These are phyloP conservation scores for Sebastes kiyomatsui DNA, from an alignment of 2,797 vertebrate species.

Conservation along the genomic window DNA sequence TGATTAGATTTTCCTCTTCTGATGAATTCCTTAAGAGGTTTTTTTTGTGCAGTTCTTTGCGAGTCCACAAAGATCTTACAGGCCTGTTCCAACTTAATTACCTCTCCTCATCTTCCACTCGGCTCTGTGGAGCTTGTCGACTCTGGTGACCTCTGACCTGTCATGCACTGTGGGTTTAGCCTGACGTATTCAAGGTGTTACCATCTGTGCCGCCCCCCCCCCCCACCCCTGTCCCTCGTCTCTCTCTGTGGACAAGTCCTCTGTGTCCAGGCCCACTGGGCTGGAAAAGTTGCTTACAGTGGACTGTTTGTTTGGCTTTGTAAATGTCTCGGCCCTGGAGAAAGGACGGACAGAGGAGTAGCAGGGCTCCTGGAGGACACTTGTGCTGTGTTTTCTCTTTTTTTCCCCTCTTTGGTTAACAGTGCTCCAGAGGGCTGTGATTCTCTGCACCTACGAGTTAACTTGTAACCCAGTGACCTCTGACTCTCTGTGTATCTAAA, in stretches of 20 bases:
- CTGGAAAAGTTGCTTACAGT: slow-evolving; percentile 78
- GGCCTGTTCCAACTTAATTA: slow-evolving; percentile 22
- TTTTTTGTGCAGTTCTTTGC: neutral
- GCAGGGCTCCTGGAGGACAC: slow-evolving; percentile 53
- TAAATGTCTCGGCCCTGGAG: slow-evolving; percentile 57
- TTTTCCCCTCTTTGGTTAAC: slow-evolving; percentile 27
- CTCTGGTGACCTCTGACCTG: slow-evolving; percentile 67
- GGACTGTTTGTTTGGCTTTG: slow-evolving; percentile 73
- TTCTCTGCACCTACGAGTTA: slow-evolving; percentile 51
- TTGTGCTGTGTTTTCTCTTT: slow-evolving; percentile 26
- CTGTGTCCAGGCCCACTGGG: slow-evolving; percentile 66
- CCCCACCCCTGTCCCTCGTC: neutral
- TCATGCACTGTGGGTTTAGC: slow-evolving; percentile 63
- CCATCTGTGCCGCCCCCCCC: slow-evolving; percentile 63
- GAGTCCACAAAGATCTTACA: neutral
- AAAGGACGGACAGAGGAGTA: slow-evolving; percentile 41
- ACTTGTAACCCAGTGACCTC: slow-evolving; percentile 56
- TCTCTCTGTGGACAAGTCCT: slow-evolving; percentile 53
- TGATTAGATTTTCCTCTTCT: neutral
- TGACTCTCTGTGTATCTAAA: slow-evolving; percentile 22
- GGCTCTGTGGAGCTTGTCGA: slow-evolving; percentile 47
- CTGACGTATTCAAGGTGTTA: slow-evolving; percentile 77
- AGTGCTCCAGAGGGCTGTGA: slow-evolving; percentile 7
- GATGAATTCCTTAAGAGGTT: neutral
- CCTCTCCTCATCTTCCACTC: slow-evolving; percentile 25